These are phyloP conservation scores for Tadarida brasiliensis DNA, from an alignment of 2,797 vertebrate genomes.

Conservation along the genomic window DNA sequence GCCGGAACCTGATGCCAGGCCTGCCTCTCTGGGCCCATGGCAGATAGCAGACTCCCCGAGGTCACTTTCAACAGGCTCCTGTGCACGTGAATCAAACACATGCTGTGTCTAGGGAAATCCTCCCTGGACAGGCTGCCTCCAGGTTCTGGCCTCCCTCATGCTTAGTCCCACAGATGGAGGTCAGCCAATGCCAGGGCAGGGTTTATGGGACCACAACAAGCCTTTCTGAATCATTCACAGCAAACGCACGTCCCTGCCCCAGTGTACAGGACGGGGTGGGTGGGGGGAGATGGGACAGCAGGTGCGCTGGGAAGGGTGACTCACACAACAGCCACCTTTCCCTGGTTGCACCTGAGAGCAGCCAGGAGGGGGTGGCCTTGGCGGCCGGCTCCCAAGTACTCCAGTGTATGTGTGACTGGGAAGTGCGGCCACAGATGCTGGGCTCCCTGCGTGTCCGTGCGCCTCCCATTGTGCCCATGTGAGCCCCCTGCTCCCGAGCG, in stretches of 20 bases:
- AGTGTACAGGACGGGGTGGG: neutral
- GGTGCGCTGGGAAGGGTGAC: neutral
- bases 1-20: neutral
- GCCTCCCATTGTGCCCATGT: rapidly evolving
- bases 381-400: neutral
- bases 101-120: neutral
- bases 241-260: neutral
- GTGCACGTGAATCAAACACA: neutral
- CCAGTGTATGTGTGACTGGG: neutral
- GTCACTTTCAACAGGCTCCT: neutral
- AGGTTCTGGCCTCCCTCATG: neutral
- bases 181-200: neutral
- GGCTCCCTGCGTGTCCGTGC: rapidly evolving
- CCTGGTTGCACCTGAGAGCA: neutral
- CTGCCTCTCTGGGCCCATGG: neutral
- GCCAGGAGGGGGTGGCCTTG: neutral
- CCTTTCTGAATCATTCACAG: neutral
- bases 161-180: neutral
- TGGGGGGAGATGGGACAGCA: neutral
- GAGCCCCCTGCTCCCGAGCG: neutral
- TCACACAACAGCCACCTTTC: neutral
- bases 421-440: rapidly evolving
- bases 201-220: neutral
- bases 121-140: neutral
- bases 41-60: neutral